Percentiles rank a stretch among this genome's conserved stretches.
Evolutionary conservation across 2,113 vertebrate species (phyloP).

Genomic region (Neogobius melanostomus): DNA sequence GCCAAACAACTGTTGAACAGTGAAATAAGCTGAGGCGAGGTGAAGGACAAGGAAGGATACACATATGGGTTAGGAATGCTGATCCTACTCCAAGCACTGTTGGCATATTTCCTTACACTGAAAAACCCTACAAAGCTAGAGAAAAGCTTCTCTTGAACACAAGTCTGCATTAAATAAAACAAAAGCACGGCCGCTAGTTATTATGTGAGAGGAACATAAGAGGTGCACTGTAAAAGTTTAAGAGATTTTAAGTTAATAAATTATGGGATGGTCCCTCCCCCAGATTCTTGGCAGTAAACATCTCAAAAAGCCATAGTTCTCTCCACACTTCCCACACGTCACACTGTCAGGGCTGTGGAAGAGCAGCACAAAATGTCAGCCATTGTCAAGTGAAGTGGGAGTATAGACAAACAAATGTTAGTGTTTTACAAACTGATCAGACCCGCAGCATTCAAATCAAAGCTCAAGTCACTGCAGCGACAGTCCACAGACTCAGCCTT

Average conservation of each 20-base stretch:
- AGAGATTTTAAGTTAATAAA: constrained; percentile 39
- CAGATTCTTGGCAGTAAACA: constrained; percentile 44
- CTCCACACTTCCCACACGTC: constrained; percentile 65
- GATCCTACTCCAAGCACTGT: constrained; percentile 51
- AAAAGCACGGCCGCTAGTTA: constrained; percentile 7
- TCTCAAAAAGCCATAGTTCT: constrained; percentile 52
- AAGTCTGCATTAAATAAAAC: constrained; percentile 49
- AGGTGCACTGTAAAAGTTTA: constrained; percentile 22
- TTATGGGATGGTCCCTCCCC: constrained; percentile 46
- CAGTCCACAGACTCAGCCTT: constrained; percentile 19
- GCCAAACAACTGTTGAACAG: constrained; percentile 79
- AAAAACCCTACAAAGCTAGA: constrained; percentile 35
- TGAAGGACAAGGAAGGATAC: constrained; percentile 74
- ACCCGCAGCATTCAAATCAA: constrained; percentile 34
- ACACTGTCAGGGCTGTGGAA: constrained; percentile 49
- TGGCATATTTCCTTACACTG: constrained; percentile 55
- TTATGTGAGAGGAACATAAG: constrained; percentile 20
- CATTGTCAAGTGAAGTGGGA: constrained; percentile 64
- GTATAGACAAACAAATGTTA: constrained; percentile 63
- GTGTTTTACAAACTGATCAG: constrained; percentile 54
- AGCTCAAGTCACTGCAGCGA: constrained; percentile 37
- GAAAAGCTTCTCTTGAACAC: constrained; percentile 27
- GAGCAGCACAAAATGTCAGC: constrained; percentile 57
- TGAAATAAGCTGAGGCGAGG: constrained; percentile 61
- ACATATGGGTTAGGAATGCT: constrained; percentile 72